Evolutionary conservation across 2,797 vertebrate genomes (phyloP).

Genomic region (Sebastes hubbsi): DNA sequence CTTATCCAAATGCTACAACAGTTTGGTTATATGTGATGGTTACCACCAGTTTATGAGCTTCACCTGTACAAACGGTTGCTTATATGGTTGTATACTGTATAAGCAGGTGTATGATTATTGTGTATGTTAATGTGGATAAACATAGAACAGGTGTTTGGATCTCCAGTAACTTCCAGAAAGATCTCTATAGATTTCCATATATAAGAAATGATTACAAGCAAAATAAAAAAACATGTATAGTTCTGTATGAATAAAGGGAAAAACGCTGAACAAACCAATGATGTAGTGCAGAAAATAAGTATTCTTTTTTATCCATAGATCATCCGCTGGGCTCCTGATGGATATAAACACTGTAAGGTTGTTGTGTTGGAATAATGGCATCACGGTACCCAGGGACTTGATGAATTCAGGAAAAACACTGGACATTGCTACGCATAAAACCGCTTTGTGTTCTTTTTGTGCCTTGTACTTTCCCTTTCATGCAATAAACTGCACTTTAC

Average conservation of each 20-base stretch:
- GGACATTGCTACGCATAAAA: not conserved
- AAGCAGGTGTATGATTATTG: too few species aligned
- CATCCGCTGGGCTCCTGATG: not conserved
- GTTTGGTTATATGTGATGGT: too few species aligned
- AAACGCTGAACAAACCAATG: not conserved
- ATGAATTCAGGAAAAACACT: constrained; percentile 12
- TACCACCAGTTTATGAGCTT: not conserved
- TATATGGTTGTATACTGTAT: not conserved
- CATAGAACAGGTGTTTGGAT: not conserved
- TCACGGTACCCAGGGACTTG: not conserved
- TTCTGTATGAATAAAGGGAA: not conserved
- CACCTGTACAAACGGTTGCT: not conserved
- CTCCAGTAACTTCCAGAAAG: not conserved
- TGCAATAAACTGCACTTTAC: constrained; percentile 66
- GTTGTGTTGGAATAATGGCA: not conserved
- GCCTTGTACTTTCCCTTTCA: not conserved
- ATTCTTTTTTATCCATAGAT: not conserved
- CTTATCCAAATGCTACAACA: too few species aligned
- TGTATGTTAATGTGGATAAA: not conserved
- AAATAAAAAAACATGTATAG: not conserved
- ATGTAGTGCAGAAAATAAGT: not conserved
- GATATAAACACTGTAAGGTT: not conserved
- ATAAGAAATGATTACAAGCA: too few species aligned
- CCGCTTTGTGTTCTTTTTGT: not conserved
- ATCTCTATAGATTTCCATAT: not conserved